Conservation (phyloP, 2,113 vertebrate genomes). For the Tupaia chinensis region DNA sequence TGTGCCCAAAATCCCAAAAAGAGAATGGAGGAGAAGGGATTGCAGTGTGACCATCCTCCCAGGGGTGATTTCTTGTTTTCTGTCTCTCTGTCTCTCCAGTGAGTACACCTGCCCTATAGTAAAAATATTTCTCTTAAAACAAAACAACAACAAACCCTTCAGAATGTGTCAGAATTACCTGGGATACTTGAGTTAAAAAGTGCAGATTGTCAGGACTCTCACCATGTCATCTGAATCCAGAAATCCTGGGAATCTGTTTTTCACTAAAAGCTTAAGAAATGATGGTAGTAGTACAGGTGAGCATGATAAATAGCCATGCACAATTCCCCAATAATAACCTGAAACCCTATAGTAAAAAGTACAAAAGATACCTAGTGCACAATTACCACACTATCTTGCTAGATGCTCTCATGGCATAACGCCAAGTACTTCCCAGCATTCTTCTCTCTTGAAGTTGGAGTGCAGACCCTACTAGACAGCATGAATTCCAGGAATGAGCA, state of each 20-base stretch:
- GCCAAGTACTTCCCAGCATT: background rate
- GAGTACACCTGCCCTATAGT: too few relatives aligned
- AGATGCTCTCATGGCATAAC: too few relatives aligned
- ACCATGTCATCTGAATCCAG: background rate
- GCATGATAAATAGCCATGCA: background rate
- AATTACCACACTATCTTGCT: background rate
- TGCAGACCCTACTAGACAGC: background rate
- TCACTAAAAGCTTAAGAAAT: background rate
- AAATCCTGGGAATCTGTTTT: background rate
- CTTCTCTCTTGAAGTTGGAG: background rate
- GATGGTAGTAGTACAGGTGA: background rate
- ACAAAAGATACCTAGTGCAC: background rate
- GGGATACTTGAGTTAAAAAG: background rate
- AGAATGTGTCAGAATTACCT: background rate
- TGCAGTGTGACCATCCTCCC: too few relatives aligned
- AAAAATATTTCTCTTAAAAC: too few relatives aligned
- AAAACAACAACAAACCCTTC: too few relatives aligned
- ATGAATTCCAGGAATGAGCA: background rate
- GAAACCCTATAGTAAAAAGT: background rate
- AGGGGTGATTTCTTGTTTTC: too few relatives aligned
- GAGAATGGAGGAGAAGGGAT: too few relatives aligned
- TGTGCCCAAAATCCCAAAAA: too few relatives aligned
- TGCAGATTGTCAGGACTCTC: background rate
- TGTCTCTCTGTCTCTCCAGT: too few relatives aligned
- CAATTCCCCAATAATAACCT: background rate